Base-by-base conservation (phyloP, 2,888 invertebrate genomes). In the Gasteruption jaculator region DNA sequence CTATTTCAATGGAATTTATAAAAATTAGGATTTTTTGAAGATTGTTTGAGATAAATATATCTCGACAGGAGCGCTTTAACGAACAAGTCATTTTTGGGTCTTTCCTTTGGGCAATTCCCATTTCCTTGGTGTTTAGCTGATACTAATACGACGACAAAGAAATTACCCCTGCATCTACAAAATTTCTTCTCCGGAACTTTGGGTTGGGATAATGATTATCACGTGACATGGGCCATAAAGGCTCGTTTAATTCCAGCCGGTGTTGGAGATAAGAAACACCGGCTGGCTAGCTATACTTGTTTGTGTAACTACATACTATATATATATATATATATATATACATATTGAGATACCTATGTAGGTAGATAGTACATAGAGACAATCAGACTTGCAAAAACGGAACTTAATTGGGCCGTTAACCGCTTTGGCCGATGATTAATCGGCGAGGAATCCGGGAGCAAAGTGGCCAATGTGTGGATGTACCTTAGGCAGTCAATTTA, bases 341-440 rank as follows among this genome's bases (percentile, higher is more conserved):
- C 37, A 20, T 29, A 11, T 26, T 26, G 11, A 27, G 20, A 37
- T 37, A 29, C 38, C n/a, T n/a, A n/a, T n/a, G n/a, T n/a, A n/a
- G n/a, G n/a, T n/a, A n/a, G 15, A 33, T 34, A 33, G 40, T 49
- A 49, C 52, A 52, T 46, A 52, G 46, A 50, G 51, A 63, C 63
- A 61, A 62, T 63, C 63, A 59, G 61, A 62, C 63, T 61, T 63
- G 61, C 61, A 60, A 62, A 61, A 61, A 53, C 54, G 53, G 49
- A 31, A 41, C 52, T 56, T 63, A 62, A 63, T 63, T 63, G 62
- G 57, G 49, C 54, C 52, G 56, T 54, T 57, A 58, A 56, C 50
- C 48, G 52, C 43, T 47, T 39, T 40, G 46, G 49, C 47, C 50
- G 56, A 58, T 62, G 63, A 63, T 61, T 59, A 62, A 60, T 63